Evolutionary conservation across 2,113 vertebrate species (phyloP).

Genomic region (Aptenodytes patagonicus): DNA sequence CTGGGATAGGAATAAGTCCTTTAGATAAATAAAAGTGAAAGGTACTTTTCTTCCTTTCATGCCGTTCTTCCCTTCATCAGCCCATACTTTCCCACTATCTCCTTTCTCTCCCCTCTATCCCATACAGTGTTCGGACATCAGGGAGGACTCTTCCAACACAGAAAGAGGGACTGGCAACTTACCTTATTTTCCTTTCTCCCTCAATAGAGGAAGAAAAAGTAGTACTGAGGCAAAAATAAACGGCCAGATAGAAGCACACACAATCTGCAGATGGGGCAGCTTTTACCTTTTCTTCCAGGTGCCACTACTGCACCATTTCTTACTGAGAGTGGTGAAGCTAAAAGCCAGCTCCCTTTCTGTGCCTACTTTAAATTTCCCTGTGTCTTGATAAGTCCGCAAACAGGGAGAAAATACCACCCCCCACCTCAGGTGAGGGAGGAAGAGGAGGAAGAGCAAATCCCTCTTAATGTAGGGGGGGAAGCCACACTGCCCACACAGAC

Average conservation of each 20-base stretch:
- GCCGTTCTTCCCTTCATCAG: neutral
- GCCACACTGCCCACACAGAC: fast-evolving
- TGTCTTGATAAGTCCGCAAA: neutral
- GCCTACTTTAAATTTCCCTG: neutral
- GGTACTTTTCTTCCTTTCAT: neutral
- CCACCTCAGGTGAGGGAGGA: neutral
- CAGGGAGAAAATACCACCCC: neutral
- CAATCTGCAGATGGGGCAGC: neutral
- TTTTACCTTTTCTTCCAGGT: neutral
- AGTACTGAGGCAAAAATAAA: neutral
- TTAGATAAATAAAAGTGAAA: neutral
- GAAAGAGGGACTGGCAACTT: neutral
- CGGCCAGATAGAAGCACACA: neutral
- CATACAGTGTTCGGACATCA: neutral
- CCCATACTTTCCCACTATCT: neutral
- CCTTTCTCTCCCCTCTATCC: neutral
- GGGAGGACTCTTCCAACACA: neutral
- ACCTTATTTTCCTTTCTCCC: neutral
- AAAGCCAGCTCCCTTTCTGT: neutral
- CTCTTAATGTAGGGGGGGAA: neutral
- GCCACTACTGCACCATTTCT: neutral
- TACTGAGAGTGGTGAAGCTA: neutral
- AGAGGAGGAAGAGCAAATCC: neutral
- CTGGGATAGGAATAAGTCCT: neutral
- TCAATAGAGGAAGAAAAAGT: neutral